Base-by-base conservation (phyloP, 2,888 invertebrate species). In the Polydrusus pterygomalis region DNA sequence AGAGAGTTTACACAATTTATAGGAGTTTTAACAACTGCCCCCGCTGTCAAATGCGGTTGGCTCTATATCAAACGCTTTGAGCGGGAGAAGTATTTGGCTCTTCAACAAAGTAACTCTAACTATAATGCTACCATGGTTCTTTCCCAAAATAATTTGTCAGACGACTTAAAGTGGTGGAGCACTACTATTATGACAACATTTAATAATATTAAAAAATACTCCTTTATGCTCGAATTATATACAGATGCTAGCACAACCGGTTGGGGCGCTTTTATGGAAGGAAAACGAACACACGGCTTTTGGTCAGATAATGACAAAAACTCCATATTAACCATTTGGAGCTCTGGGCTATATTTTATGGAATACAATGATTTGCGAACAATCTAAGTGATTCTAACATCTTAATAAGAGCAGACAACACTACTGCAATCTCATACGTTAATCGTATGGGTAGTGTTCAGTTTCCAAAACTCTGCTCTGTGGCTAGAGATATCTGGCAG, bases 161-260 rank as follows among this genome's bases (percentile, higher is more conserved):
- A 63, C n/a, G 82, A 82, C 17, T 68, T 81, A 17, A 63, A 65
- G 15, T 82, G 81, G 81, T 83, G 80, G 81, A 43, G 40, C 15
- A 18, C 47, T 11, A 76, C 63, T 15, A 78, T 82, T 49, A n/a
- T 51, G 6, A 43, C 47, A n/a, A 15, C 54, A 30, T 47, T 70
- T 18, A 20, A 60, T 34, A 13, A 60, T 10, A 40, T 64, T 15
- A 51, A 79, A 80, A 38, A 20, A 11, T 3, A 47, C 17, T 43
- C 45, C 13, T 71, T 63, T 58, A 13, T 43, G 30, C 30, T 40
- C 47, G 18, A 70, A 75, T 78, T 79, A 49, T 81, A 67, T 56
- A 70, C 80, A 13, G 81, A 81, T 58, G 80, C 80, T 8, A 81
- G 80, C 9, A 47, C 38, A 3, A 58, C 77, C 13, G 80, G 79